Evolutionary conservation across 2,113 vertebrate species (phyloP).

Genomic region (Nestor notabilis): DNA sequence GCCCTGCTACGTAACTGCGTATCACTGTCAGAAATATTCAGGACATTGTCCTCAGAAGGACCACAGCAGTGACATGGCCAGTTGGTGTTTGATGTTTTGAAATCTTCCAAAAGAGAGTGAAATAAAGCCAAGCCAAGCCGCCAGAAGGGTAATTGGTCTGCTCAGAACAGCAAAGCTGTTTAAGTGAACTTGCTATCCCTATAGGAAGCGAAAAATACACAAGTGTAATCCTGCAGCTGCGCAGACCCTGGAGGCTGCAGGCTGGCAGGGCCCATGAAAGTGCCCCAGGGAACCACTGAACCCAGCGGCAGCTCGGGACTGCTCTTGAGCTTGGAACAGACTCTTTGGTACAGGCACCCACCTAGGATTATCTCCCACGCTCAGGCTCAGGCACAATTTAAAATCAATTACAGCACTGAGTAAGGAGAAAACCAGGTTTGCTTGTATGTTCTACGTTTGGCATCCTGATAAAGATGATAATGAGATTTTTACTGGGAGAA

Average conservation of each 20-base stretch:
- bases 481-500: not conserved
- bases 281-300: fast-evolving
- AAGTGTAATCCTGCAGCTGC: too few relatives aligned
- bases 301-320: not conserved
- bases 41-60: not conserved
- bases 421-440: not conserved
- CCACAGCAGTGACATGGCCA: not conserved
- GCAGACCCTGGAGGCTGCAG: not conserved
- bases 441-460: fast-evolving
- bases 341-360: not conserved
- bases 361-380: not conserved
- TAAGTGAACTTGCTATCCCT: not conserved
- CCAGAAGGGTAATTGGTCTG: not conserved
- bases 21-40: not conserved
- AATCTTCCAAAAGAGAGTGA: not conserved
- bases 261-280: not conserved
- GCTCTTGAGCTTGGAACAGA: not conserved
- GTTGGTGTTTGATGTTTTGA: not conserved
- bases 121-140: not conserved
- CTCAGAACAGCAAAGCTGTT: not conserved
- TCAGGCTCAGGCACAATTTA: not conserved
- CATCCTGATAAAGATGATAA: not conserved
- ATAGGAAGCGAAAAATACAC: not conserved
- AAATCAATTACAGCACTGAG: not conserved
- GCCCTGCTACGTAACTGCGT: not conserved